Evolutionary conservation across 2,113 vertebrate genomes (phyloP), one percentile per base, ranked within the genome.

Genomic region (Etheostoma spectabile): DNA sequence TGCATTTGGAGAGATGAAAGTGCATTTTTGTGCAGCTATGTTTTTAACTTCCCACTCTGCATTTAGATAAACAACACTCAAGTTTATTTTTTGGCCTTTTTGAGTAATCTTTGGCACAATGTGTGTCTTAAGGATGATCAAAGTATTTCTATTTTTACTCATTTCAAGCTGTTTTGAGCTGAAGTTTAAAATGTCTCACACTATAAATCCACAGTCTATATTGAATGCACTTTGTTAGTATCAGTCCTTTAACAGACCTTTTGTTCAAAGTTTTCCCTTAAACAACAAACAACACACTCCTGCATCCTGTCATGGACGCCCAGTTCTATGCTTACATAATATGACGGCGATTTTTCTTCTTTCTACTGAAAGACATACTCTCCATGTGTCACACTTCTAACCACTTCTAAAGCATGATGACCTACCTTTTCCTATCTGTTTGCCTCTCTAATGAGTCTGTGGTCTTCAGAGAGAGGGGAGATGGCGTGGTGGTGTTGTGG

Each of bases 1-100:
- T 73, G 91, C 62, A 68, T 51, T 86, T 76, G 71, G 56, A 73
- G 87, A 90, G 89, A 92, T 93, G 88, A 93, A 92, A 92, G 90
- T 74, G 87, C 78, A 86, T 85, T 77, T 89, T 46, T 82, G 56
- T 78, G 61, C 14, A 55, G 79, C 80, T 82, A 13, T 71, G 83
- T 86, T 90, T 85, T 86, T n/a, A 59, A 55, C 79, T 74, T 84
- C 56, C 71, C 62, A 51, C 21, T 14, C 46, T 65, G 60, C 65
- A 64, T 46, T 81, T 78, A 68, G 49, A 91, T 83, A 80, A 89
- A 90, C 82, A 4, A n/a, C n/a, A n/a, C n/a, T n/a, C 35, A 56
- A 22, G 45, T 83, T 80, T 83, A n/a, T 48, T 83, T 75, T 42
- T 49, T 59, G 57, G 19, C 63, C 57, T 89, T 86, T 86, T 79